Base-by-base conservation (phyloP, 2,888 invertebrate genomes). In the Tridacna crocea region DNA sequence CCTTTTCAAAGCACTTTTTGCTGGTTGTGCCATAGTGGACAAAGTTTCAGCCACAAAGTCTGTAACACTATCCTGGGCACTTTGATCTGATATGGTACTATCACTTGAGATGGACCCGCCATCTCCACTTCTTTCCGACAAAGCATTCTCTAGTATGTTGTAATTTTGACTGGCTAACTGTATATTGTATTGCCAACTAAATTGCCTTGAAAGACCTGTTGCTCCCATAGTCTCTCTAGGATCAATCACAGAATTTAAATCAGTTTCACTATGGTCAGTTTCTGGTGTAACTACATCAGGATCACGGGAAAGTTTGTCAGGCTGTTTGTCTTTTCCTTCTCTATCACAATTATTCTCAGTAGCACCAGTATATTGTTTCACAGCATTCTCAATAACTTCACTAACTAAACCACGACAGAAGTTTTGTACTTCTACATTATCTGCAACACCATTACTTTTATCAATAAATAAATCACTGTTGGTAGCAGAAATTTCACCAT, bases 161-260 rank as follows among this genome's bases (percentile, higher is more conserved):
- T 87, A 81, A 27, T 85, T 81, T 19, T 88, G 89, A 68, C 88
- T 86, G 19, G 88, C 88, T 80, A 89, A 85, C 79, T 89, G 88
- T 51, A 89, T 84, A 72, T 89, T 88, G 79, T 88, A 88, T 77
- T 88, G 89, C 88, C 88, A 88, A 72, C 89, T 89, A 74, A 83
- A 84, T 75, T 88, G 88, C 19, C 87, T 0, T n/a, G 70, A 70
- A 46, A 70, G 51, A 51, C 70, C 70, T 19, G n/a, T 36, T 1
- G 51, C 70, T 22, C 22, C 70, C 46, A 27, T 17, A 0, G 66
- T 61, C 61, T 61, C 61, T 15, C 17, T 3, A 55, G 17, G 2
- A 55, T 55, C 55, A 36, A 36, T 24, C 13, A 22, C 63, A 36
- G 13, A 26, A 3, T 27, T 17, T 13, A 13, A 12, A 36, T 66